Conservation (phyloP, 2,888 invertebrate genomes). For the Nebria salina region DNA sequence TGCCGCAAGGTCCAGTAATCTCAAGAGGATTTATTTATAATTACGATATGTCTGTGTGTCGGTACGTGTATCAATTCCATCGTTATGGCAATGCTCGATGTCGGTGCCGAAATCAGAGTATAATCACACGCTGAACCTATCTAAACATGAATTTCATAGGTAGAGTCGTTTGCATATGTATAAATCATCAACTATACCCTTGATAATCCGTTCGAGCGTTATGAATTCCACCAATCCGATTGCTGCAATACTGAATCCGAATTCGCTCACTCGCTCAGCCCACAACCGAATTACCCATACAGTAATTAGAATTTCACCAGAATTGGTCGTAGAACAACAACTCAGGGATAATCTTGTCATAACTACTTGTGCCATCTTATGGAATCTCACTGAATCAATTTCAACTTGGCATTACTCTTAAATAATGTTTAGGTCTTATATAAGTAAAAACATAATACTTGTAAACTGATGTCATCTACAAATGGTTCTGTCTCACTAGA, state of each 20-base stretch:
- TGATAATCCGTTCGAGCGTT: constrained; percentile 40
- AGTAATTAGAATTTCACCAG: constrained; percentile 6
- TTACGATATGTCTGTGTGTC: background rate
- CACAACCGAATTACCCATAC: constrained; percentile 32
- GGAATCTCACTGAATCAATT: background rate
- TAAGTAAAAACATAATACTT: background rate
- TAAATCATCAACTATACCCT: constrained; percentile 46
- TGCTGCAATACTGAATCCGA: constrained; percentile 27
- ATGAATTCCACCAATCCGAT: constrained; percentile 38
- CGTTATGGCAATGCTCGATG: background rate
- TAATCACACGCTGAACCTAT: constrained; percentile 41
- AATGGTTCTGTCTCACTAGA: background rate
- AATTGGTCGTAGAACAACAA: background rate
- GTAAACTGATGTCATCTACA: background rate
- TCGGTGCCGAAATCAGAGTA: constrained; percentile 27
- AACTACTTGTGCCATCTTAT: background rate
- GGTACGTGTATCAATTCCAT: background rate
- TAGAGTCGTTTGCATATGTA: constrained; percentile 45
- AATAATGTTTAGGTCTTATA: background rate
- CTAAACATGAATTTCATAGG: constrained; percentile 43
- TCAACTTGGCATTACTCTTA: background rate
- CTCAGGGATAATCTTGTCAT: background rate
- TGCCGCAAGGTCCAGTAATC: constrained; percentile 12
- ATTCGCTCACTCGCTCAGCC: constrained; percentile 9
- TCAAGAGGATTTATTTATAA: constrained; percentile 6